Base-by-base conservation (phyloP, 2,113 vertebrate species). In the Aegotheles bennettii region DNA sequence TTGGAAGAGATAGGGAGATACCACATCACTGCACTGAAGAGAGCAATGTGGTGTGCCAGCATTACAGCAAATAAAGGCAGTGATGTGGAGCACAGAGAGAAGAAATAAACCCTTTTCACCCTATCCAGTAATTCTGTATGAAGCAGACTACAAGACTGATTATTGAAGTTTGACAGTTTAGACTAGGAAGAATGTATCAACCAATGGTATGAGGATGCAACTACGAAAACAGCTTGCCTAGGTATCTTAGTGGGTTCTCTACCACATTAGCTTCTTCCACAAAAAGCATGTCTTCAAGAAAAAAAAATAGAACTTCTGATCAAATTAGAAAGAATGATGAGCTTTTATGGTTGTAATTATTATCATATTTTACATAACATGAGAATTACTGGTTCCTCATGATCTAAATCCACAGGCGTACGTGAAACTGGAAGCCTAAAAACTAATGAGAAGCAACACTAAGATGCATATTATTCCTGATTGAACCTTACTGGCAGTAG, bases 11-110 rank as follows among this genome's bases (percentile, higher is more conserved):
- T 1, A 24, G 6, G 26, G 25, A 83, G 8, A 47, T 25, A 35
- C 2, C n/a, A 31, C 6, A 25, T 11, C 15, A 18, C 31, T 40
- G n/a, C 35, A 20, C 0, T 0, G 11, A 1, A 3, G 43, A 63
- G 43, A 42, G 19, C 16, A 74, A 31, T 1, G 8, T 6, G 42
- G 3, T 10, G 25, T 89, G 31, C 38, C 61, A 67, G 28, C 28
- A 9, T 16, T 59, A 50, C 31, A 63, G 53, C 31, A 73, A 67
- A n/a, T 20, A 48, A 70, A 71, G 24, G 28, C 20, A 54, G 48
- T 10, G 28, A 40, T 6, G 9, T 11, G 35, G 15, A 91, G 7
- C 25, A 63, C 0, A 54, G 18, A 51, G 6, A 33, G 20, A 60
- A 73, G 16, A 69, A 93, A 33, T 35, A 51, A 63, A 71, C 11